Evolutionary conservation across 2,888 invertebrate species (phyloP), one percentile per base, ranked within the genome.

Genomic region (Baccha elongata): DNA sequence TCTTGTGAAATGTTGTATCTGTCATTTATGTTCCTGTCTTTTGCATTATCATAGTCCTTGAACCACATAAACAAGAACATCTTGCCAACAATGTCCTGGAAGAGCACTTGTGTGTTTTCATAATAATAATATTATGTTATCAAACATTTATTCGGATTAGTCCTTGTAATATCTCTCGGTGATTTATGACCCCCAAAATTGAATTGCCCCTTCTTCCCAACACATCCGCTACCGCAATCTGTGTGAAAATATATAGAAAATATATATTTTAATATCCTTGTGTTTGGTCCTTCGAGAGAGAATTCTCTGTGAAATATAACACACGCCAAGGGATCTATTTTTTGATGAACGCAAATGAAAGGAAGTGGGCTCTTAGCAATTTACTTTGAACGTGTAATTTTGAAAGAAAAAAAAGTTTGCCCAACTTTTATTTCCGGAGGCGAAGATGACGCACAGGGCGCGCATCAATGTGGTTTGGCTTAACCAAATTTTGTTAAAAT

Each of bases 161-260:
- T 75, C 44, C 37, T 69, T 74, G 15, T 40, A 15, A 58, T 44
- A 65, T 74, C 50, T 74, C 50, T 58, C n/a, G 48, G 64, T 74
- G 75, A 80, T 74, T 80, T 80, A 80, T 80, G 50, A 40, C 37
- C 58, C 42, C 19, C 65, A 17, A 80, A 80, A 80, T 74, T 74
- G 64, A 80, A 80, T 74, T 80, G 42, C 7, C 15, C 6, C 15
- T 40, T 13, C 23, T 35, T 6, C 35, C 10, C 37, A n/a, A n/a
- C n/a, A n/a, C n/a, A n/a, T n/a, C n/a, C 3, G 13, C n/a, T n/a
- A n/a, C 4, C n/a, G n/a, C 37, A 5, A 40, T 13, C 13, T 40
- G 10, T 11, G 35, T 35, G 35, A 11, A 3, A 35, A 6, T 35
- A 8, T 6, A 35, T 6, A 11, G 6, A 11, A 10, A 1, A 35